These are phyloP conservation scores for Watsonalla cultraria DNA, from an alignment of 2,888 invertebrate species.

Conservation along the genomic window DNA sequence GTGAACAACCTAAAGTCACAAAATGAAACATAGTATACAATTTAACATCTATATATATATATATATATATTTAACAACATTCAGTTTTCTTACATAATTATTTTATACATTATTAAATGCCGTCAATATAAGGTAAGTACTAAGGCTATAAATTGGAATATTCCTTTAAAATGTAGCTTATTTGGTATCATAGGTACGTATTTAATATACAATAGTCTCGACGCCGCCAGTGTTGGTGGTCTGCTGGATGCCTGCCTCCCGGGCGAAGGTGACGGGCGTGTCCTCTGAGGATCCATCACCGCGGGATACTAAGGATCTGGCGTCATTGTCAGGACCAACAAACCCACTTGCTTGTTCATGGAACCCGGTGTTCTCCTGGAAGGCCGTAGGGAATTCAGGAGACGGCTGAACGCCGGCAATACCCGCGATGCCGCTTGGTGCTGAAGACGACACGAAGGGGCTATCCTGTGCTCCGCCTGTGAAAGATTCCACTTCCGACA, in stretches of 20 bases:
- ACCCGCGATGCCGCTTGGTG: slow-evolving; percentile 28
- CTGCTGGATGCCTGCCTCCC: slow-evolving; percentile 63
- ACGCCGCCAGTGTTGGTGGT: slow-evolving; percentile 54
- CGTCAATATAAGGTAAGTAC: no score
- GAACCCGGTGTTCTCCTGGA: slow-evolving; percentile 36
- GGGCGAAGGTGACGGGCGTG: slow-evolving; percentile 49
- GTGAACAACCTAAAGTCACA: background rate
- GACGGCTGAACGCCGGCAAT: slow-evolving; percentile 35
- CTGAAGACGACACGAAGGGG: slow-evolving; percentile 32
- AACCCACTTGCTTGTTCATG: slow-evolving; percentile 42
- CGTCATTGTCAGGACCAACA: slow-evolving; percentile 36
- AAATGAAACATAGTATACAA: background rate
- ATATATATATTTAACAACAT: no score
- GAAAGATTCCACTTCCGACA: slow-evolving; percentile 41
- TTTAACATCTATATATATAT: no score
- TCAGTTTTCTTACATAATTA: no score
- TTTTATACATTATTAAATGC: no score
- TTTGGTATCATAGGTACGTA: background rate
- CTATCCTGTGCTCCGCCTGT: slow-evolving; percentile 34
- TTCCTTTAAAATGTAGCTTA: background rate
- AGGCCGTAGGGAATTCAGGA: slow-evolving; percentile 34
- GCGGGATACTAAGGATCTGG: slow-evolving; percentile 29
- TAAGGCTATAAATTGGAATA: no score
- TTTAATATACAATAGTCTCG: slow-evolving; percentile 55
- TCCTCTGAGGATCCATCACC: slow-evolving; percentile 39